Base-by-base conservation (phyloP, 2,797 vertebrate genomes). In the Muscicapa comitata region DNA sequence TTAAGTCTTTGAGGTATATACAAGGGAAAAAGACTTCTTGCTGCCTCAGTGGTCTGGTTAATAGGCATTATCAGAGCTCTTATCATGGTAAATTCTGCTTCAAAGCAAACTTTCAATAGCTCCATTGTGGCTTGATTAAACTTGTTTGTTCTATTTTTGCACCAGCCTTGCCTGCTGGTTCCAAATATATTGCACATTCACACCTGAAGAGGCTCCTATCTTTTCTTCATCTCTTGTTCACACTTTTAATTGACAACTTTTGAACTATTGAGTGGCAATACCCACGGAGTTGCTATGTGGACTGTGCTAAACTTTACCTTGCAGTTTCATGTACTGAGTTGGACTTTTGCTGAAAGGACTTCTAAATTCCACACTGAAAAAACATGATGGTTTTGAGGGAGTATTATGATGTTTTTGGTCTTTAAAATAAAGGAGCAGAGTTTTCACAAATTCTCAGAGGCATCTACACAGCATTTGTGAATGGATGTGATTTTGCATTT, bases 181-280 rank as follows among this genome's bases (percentile, higher is more conserved):
- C 58, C 73, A 91, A 54, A 88, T 89, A 89, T 80, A 92, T 93
- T 80, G 40, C 74, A 61, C 24, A 47, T 95, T 96, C 87, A 84
- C 95, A 97, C 94, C 75, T 88, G 55, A 94, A 92, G 79, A 53
- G 73, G 26, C 16, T 38, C 58, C 47, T 74, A 24, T 59, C 50
- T 93, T 92, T 82, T 74, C 81, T 86, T 87, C 75, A 57, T 91
- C 58, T 93, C 68, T 88, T 97, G 72, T 92, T 96, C 91, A 93
- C 94, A 89, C 87, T 78, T 91, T 70, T 86, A 95, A 95, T 95
- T 89, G 88, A 85, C 42, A 62, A 5, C 26, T 83, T 87, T 63
- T 50, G 58, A 93, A 54, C 50, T 93, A 94, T 85, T 92, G 95
- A 91, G 66, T 83, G 89, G 61, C 81, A 77, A 58, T 74, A 77